Percentiles rank a stretch among this genome's conserved stretches.
These are phyloP conservation scores for Salpingus planirostris DNA, from an alignment of 2,888 invertebrate genomes.

Conservation along the genomic window DNA sequence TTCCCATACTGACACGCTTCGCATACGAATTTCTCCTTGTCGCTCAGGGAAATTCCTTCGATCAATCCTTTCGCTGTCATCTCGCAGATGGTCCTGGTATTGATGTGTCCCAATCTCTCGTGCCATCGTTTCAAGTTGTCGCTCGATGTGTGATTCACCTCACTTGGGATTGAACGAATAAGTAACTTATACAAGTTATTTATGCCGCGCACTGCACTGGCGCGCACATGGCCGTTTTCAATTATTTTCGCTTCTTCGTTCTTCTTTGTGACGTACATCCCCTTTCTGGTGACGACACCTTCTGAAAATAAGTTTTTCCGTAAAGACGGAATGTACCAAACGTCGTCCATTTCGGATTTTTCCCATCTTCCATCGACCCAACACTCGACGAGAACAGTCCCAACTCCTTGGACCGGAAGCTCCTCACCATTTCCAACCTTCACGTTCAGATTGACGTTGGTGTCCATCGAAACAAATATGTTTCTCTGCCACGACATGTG, in stretches of 20 bases:
- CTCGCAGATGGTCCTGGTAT: conserved; percentile 3
- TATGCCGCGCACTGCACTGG: conserved; percentile 12
- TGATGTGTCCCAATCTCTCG: conserved; percentile 9
- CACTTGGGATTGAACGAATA: conserved; percentile 10
- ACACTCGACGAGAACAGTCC: conserved; percentile 19
- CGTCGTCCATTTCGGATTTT: conserved; percentile 16
- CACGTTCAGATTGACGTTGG: conserved; percentile 6
- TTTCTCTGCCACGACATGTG: conserved; percentile 18
- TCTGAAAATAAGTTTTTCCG: conserved; percentile 32
- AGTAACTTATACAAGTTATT: conserved; percentile 22
- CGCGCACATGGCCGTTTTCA: conserved; percentile 10
- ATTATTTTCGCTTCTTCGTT: conserved; percentile 13
- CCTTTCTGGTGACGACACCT: conserved; percentile 23
- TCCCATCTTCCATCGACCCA: conserved; percentile 21
- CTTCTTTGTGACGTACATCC: conserved; percentile 23
- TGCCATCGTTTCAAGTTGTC: conserved; percentile 7
- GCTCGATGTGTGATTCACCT: neutral
- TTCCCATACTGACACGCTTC: conserved; percentile 2
- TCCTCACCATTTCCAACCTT: conserved; percentile 18
- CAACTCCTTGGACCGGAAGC: conserved; percentile 19
- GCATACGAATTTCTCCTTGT: neutral
- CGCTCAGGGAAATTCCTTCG: neutral
- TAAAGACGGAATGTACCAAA: conserved; percentile 28
- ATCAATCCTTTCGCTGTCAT: neutral
- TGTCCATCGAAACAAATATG: conserved; percentile 9